Evolutionary conservation across 2,888 invertebrate genomes (phyloP), one percentile per base, ranked within the genome.

Genomic region (Cosmia pyralina): DNA sequence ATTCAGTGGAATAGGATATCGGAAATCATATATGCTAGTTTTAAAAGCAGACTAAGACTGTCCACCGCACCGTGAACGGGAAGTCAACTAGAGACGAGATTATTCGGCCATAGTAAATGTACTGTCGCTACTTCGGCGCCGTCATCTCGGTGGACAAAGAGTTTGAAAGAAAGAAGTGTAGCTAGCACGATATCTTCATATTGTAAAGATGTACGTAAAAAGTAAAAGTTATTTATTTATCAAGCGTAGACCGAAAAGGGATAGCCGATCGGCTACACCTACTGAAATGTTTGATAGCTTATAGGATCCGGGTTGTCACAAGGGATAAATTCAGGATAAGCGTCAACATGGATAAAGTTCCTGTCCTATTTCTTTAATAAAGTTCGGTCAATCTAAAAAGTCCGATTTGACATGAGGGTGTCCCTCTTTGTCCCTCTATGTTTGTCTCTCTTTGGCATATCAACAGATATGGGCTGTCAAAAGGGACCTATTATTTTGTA

Each of bases 221-320:
- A 46, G 11, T 68, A 55, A 73, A 58, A 19, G 13, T 52, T 65
- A 57, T 50, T 55, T 55, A 46, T 55, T 80, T 53, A 57, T 69
- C 28, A 55, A 68, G 46, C 38, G 41, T 58, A 67, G 38, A 62
- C 59, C 72, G 41, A 46, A 59, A 64, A 64, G 22, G 59, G 55
- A 59, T 28, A 11, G 50, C 6, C 17, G 34, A 50, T 64, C 44
- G 44, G 22, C 52, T 67, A 34, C 52, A 41, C 17, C 19, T n/a
- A 50, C 17, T 19, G 19, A 72, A 72, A 67, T 62, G n/a, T 77
- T 71, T 67, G 41, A 69, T 57, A 80, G 66, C 80, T 76, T 65
- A 65, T n/a, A 81, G 34, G 64, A 68, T 69, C 57, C 13, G 34
- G 46, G 59, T 67, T 63, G 53, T 64, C 55, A 75, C 58, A 67